phyloP scores from a whole-genome alignment of 2,113 vertebrate genomes.

The Bombycilla garrulus region DNA sequence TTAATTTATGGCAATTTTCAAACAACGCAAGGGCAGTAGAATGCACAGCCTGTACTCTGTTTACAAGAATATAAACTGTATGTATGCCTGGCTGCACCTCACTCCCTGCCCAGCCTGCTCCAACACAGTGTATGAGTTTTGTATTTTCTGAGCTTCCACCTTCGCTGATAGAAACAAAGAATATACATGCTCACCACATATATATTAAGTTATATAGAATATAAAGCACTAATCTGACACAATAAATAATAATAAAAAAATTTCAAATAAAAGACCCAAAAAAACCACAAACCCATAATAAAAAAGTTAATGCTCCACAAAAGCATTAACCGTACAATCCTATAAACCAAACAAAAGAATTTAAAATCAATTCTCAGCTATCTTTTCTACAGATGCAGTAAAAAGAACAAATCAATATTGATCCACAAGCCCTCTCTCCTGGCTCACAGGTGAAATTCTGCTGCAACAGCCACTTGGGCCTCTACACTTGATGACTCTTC shows the following conservation, averaged over 20 bases:
- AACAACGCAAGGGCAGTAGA: not conserved
- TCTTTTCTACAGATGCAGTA: not conserved
- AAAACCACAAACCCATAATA: fast-evolving
- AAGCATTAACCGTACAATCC: not conserved
- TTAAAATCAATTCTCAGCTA: not conserved
- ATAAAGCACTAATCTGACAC: not conserved
- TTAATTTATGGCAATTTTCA: not conserved
- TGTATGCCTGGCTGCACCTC: not conserved
- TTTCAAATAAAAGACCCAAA: not conserved
- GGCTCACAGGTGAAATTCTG: not conserved
- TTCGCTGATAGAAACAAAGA: not conserved
- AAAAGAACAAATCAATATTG: not conserved
- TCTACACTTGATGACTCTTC: not conserved
- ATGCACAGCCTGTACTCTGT: not conserved
- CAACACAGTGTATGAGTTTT: not conserved
- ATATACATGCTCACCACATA: fast-evolving
- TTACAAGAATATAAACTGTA: not conserved
- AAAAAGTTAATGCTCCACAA: not conserved
- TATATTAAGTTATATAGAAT: not conserved
- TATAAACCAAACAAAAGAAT: not conserved
- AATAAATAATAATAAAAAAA: not conserved
- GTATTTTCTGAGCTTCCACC: not conserved
- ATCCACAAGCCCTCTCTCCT: not conserved
- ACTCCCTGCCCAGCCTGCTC: not conserved
- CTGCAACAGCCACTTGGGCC: not conserved